Percentiles rank a stretch among this genome's conserved stretches.
Evolutionary conservation across 1,140 invertebrate genomes (phyloP).

Genomic region (Drosophila pandora): DNA sequence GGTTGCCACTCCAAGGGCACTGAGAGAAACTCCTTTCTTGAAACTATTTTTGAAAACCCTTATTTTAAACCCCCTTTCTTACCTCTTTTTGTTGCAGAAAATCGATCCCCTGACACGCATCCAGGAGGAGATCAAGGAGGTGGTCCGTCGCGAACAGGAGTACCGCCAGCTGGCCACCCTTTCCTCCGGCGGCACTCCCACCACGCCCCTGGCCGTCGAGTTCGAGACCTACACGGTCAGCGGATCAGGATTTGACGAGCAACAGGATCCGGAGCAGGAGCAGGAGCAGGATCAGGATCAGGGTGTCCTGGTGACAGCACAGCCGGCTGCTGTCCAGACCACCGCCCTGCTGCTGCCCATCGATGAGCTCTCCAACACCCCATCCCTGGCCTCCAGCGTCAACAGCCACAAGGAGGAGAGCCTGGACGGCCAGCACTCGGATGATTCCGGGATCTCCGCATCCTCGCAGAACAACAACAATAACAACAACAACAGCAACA

Average conservation of each 20-base stretch:
- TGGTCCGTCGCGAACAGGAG: slow-evolving; percentile 88
- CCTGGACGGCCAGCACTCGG: slow-evolving; percentile 77
- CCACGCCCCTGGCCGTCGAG: slow-evolving; percentile 28
- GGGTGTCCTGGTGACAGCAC: slow-evolving; percentile 62
- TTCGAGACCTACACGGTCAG: slow-evolving; percentile 76
- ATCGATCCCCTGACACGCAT: slow-evolving; percentile 87
- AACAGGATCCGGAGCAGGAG: neutral
- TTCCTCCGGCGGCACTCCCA: slow-evolving; percentile 68
- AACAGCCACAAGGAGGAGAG: slow-evolving; percentile 76
- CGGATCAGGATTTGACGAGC: slow-evolving; percentile 17
- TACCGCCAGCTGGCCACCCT: slow-evolving; percentile 86
- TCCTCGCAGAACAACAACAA: slow-evolving; percentile 65
- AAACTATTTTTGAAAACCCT: too few relatives aligned
- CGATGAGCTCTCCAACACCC: slow-evolving; percentile 68
- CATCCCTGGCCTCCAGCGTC: slow-evolving; percentile 70
- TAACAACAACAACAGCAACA: slow-evolving; percentile 34
- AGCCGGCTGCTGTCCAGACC: slow-evolving; percentile 45
- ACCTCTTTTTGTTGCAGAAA: slow-evolving; percentile 81
- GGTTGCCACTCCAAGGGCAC: slow-evolving; percentile 8
- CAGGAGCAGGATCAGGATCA: slow-evolving; percentile 16
- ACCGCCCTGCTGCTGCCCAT: slow-evolving; percentile 50
- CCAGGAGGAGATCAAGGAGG: slow-evolving; percentile 88
- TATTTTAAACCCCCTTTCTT: neutral
- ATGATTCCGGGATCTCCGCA: slow-evolving; percentile 78
- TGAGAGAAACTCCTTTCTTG: neutral